Evolutionary conservation across 2,888 invertebrate genomes (phyloP).

Genomic region (Pristionchus japonicus): DNA sequence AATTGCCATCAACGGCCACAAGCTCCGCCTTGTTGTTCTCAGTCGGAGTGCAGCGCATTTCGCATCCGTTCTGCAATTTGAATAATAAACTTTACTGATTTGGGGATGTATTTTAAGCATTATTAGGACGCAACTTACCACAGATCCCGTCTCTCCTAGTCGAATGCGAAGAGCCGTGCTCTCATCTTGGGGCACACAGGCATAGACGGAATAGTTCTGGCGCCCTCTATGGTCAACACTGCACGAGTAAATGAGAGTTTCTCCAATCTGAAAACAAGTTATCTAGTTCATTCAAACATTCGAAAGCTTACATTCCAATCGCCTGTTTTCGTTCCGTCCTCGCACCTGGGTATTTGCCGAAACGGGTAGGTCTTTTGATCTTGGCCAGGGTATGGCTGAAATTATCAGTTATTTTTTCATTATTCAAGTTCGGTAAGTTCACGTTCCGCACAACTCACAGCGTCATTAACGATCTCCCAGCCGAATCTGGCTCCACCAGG

Average conservation of each 20-base stretch:
- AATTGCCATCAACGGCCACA: not conserved
- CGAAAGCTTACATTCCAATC: no score
- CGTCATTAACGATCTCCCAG: not conserved
- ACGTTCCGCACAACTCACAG: not conserved
- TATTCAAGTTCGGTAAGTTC: not conserved
- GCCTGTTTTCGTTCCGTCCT: not conserved
- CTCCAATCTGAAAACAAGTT: not conserved
- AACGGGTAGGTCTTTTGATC: not conserved
- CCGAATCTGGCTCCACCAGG: not conserved
- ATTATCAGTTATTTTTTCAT: no score
- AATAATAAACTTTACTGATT: not conserved
- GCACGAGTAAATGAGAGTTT: not conserved
- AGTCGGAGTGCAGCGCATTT: not conserved
- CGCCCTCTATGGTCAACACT: not conserved
- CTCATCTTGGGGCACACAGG: not conserved
- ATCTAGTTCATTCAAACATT: no score
- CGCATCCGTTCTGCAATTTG: not conserved
- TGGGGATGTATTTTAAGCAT: not conserved
- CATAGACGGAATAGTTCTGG: not conserved
- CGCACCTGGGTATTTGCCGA: not conserved
- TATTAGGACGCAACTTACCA: not conserved
- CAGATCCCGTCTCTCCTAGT: not conserved
- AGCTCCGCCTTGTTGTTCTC: not conserved
- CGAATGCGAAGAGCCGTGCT: not conserved
- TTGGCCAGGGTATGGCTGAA: not conserved